A percentile compares a stretch with the other conserved stretches of the same genome.
Conservation (phyloP, 2,113 vertebrate genomes). For the Cheilinus undulatus region DNA sequence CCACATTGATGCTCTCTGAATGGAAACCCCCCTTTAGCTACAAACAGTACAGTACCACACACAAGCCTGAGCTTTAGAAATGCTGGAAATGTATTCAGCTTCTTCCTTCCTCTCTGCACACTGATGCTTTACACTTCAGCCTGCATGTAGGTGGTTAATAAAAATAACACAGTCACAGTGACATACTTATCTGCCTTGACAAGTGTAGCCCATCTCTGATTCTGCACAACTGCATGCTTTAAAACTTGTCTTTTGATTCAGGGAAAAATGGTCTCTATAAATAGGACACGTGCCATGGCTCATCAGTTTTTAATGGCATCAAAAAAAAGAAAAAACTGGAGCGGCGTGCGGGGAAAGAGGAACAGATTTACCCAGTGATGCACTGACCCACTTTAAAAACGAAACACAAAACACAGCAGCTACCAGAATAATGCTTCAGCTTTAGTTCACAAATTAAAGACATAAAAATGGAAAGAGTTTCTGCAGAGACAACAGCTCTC, state of each 20-base stretch:
- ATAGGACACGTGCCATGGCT: conserved; percentile 49
- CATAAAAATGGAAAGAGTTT: not conserved
- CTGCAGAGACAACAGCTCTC: conserved; percentile 24
- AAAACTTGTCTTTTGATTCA: conserved; percentile 31
- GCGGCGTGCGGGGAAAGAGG: not conserved
- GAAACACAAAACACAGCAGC: conserved; percentile 18
- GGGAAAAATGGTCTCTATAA: conserved; percentile 51
- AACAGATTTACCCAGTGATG: conserved; percentile 18
- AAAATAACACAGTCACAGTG: conserved; percentile 17
- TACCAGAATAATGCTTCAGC: not conserved
- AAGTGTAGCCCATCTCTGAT: conserved; percentile 14
- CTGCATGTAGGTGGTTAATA: conserved; percentile 18
- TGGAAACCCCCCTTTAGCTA: conserved; percentile 64
- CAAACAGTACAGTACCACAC: conserved; percentile 60
- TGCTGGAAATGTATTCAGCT: conserved; percentile 44
- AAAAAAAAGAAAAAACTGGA: conserved; percentile 26
- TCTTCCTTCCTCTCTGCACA: conserved; percentile 9
- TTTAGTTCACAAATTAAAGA: conserved; percentile 13
- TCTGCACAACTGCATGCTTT: conserved; percentile 12
- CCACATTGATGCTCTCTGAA: conserved; percentile 64
- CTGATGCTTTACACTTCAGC: conserved; percentile 3
- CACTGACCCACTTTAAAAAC: conserved; percentile 52
- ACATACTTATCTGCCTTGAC: conserved; percentile 13
- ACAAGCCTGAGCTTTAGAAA: conserved; percentile 46
- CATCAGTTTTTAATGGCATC: conserved; percentile 69